Base-by-base conservation (phyloP, 2,888 invertebrate genomes). In the Dermolepida albohirtum region DNA sequence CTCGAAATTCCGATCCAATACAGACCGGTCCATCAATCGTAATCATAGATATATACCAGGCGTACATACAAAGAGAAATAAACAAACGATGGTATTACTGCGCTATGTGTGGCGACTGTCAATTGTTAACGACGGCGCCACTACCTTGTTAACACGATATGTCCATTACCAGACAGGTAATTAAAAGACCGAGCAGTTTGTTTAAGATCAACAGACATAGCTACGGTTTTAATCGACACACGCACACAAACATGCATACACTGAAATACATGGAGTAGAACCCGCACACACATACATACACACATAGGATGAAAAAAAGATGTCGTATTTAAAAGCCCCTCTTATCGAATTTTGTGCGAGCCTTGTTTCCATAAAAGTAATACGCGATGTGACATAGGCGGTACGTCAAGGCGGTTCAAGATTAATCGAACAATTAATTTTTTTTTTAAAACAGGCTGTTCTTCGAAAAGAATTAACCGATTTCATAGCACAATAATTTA, bases 111-210 rank as follows among this genome's bases (percentile, higher is more conserved):
- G 81, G 79, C 79, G 81, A 79, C 78, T 77, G 80, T 80, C 80
- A 79, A 79, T 81, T 80, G 80, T 80, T 77, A 78, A 75, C 77
- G 77, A 77, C 82, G 82, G 82, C 82, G 82, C 82, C 82, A 82
- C 77, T 78, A 77, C 74, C 79, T 78, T 82, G 82, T 82, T 78
- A 78, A 84, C 84, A 84, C 78, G 82, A 82, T 82, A 83, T 80
- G 82, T 84, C 84, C 84, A 84, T 84, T 84, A 84, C 82, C 76
- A 80, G 77, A 81, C 82, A 81, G 82, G 83, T 83, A 84, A 84
- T 84, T 84, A 84, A 84, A 83, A 82, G 81, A 78, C 79, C 78
- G 78, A 79, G 76, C 80, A 80, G 80, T 82, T 82, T 81, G 81
- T 81, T 81, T 75, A 63, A 63, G 67, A 78, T 78, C 78, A 77